A percentile compares a stretch with the other conserved stretches of the same genome.
Evolutionary conservation across 2,888 invertebrate genomes (phyloP).

Genomic region (Ormyrus pomaceus): DNA sequence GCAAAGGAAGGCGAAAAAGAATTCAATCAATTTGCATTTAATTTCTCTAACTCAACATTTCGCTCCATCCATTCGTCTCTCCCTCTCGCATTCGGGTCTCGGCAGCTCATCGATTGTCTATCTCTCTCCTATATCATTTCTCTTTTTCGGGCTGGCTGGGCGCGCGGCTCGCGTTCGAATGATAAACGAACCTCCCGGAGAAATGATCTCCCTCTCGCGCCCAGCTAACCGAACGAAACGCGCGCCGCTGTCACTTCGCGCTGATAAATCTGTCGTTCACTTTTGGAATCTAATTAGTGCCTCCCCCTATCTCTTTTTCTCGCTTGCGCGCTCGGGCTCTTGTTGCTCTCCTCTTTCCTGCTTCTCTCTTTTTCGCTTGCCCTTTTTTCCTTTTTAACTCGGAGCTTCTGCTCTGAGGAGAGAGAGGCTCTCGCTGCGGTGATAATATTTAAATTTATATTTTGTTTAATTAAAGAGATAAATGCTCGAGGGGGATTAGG

Average conservation of each 20-base stretch:
- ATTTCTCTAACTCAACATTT: background rate
- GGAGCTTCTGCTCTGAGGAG: background rate
- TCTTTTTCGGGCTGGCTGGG: background rate
- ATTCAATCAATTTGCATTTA: too few species aligned
- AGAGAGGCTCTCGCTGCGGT: background rate
- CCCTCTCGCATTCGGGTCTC: constrained; percentile 1
- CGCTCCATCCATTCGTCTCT: background rate
- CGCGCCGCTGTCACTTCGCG: constrained; percentile 49
- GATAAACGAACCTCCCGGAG: constrained; percentile 53
- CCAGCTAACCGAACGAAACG: constrained; percentile 45
- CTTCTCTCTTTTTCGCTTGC: constrained; percentile 18
- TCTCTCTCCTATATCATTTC: background rate
- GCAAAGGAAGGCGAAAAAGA: too few species aligned
- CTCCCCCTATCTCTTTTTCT: constrained; percentile 17
- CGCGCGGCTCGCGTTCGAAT: constrained; percentile 36
- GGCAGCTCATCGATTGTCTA: background rate
- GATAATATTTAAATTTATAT: constrained; percentile 49
- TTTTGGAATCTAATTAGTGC: constrained; percentile 58
- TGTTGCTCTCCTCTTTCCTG: background rate
- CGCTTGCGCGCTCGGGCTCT: background rate
- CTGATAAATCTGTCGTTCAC: constrained; percentile 59
- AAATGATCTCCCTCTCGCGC: constrained; percentile 51
- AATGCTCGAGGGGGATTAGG: constrained; percentile 9
- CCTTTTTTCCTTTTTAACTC: constrained; percentile 7
- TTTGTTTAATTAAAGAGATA: constrained; percentile 52